Base-by-base conservation (phyloP, 1,140 invertebrate genomes). In the Rhynchophorus ferrugineus region DNA sequence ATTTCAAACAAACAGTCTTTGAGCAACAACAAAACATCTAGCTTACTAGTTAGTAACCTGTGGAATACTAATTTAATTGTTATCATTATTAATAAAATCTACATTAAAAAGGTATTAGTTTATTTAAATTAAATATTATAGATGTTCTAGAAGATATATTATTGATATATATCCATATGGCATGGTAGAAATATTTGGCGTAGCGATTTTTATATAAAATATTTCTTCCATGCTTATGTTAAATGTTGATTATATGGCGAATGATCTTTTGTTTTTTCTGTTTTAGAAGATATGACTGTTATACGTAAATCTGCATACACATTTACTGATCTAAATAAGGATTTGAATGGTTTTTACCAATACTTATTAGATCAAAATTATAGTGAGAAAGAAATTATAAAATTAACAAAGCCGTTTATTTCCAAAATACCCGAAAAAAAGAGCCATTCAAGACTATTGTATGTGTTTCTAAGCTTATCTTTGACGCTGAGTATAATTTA, bases 311-410 rank as follows among this genome's bases (percentile, higher is more conserved):
- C 20, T 8, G 14, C n/a, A 5, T 53, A 55, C 50, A 54, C 37
- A 17, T 53, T 61, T 13, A 18, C 57, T 11, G 60, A 63, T 39
- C 46, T 63, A 20, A 74, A 79, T 60, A 71, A 71, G 5, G 77
- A 80, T 69, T 67, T 79, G 48, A 72, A 73, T 63, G 75, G 75
- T 13, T 77, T 78, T 67, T 75, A 71, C 46, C 78, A 81, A 57
- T 82, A 81, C 61, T 83, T 81, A 58, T 78, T 79, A 58, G 78
- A 82, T 62, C 76, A 76, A n/a, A 80, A 81, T 1, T 81, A 82
- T 56, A 78, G 76, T 42, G 75, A 79, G 33, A 76, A 79, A 52
- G 81, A 84, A 63, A 81, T 84, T 76, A 75, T 79, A 53, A 74
- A 79, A 33, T 81, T 84, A 49, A 82, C 80, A 11, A 6, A 6